Evolutionary conservation across 2,113 vertebrate genomes (phyloP).

Genomic region (Elephantulus edwardii): DNA sequence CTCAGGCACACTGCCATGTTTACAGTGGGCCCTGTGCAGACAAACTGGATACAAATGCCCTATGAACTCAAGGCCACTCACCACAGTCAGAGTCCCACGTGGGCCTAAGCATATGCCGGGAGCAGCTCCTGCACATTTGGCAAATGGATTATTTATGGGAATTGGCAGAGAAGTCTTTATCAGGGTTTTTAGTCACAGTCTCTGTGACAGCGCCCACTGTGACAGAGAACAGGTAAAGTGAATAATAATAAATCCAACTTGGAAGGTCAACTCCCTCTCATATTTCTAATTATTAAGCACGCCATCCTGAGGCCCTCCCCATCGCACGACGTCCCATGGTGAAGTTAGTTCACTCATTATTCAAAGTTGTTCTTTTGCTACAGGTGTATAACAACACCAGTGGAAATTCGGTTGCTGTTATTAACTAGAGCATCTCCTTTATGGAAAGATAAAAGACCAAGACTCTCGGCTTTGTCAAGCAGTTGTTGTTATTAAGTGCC

Average conservation of each 20-base stretch:
- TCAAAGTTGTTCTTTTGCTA: background rate
- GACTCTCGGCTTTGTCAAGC: background rate
- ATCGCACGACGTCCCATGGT: background rate
- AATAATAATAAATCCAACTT: slow-evolving; percentile 48
- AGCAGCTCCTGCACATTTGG: background rate
- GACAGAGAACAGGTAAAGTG: slow-evolving; percentile 59
- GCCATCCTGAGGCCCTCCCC: background rate
- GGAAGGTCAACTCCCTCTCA: slow-evolving; percentile 58
- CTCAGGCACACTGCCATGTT: background rate
- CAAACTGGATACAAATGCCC: slow-evolving; percentile 35
- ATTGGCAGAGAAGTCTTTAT: slow-evolving; percentile 53
- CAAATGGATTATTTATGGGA: slow-evolving; percentile 42
- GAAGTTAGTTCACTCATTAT: slow-evolving; percentile 14
- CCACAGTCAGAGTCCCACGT: background rate
- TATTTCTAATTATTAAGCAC: slow-evolving; percentile 50
- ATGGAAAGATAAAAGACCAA: background rate
- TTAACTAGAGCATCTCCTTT: background rate
- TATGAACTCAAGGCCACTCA: slow-evolving; percentile 36
- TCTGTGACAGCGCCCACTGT: slow-evolving; percentile 52
- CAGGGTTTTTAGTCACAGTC: slow-evolving; percentile 42
- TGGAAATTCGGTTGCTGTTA: background rate
- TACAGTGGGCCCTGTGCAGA: background rate
- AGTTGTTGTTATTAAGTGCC: too few species aligned
- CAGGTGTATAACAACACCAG: background rate
- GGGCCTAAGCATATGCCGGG: slow-evolving; percentile 53